These are phyloP conservation scores for Myiagra hebetior DNA, from an alignment of 2,113 vertebrate genomes.

Conservation along the genomic window DNA sequence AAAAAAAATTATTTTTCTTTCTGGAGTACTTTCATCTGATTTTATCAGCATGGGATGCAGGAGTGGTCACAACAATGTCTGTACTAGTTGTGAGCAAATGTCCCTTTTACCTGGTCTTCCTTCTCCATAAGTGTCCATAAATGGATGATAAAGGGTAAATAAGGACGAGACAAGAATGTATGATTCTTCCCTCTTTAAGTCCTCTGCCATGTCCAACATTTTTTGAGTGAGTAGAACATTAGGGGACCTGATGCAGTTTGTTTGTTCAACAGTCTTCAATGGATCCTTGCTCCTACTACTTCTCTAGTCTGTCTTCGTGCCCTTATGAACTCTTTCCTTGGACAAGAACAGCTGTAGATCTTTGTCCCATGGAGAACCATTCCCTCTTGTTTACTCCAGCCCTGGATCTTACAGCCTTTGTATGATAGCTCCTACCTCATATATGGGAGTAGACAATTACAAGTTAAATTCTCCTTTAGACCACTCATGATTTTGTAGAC, in stretches of 20 bases:
- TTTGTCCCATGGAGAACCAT: neutral
- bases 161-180: neutral
- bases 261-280: neutral
- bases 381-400: neutral
- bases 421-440: neutral
- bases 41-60: neutral
- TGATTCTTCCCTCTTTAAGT: neutral
- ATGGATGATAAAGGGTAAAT: neutral
- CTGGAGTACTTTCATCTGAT: neutral
- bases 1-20: neutral
- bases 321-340: neutral
- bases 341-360: neutral
- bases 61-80: neutral
- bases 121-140: neutral
- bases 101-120: neutral
- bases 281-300: neutral
- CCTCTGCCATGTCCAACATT: neutral
- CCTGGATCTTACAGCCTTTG: neutral
- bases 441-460: neutral
- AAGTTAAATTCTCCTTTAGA: neutral
- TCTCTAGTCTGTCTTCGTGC: neutral
- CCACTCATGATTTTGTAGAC: neutral
- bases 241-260: neutral
- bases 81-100: neutral
- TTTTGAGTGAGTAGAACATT: neutral